Percentiles rank a stretch among this genome's conserved stretches.
Evolutionary conservation across 2,888 invertebrate genomes (phyloP).

Genomic region (Hedychridium roseum): DNA sequence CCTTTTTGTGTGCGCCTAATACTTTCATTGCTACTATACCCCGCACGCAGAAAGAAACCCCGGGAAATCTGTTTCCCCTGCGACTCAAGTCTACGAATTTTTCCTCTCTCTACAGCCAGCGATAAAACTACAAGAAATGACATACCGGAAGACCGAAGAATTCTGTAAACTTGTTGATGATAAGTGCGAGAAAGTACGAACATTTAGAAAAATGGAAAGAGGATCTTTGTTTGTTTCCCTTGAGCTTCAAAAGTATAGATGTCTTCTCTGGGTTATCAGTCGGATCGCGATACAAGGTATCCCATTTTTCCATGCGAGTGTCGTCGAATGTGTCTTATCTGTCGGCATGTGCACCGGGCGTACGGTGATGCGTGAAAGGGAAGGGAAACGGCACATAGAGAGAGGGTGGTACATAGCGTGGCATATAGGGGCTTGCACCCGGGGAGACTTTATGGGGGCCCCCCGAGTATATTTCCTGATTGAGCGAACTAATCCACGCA

Average conservation of each 20-base stretch:
- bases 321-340: conserved; percentile 31
- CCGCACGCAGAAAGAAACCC: neutral
- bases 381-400: conserved; percentile 32
- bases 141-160: too few species aligned
- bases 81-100: neutral
- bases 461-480: conserved; percentile 58
- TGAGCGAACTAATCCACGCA: conserved; percentile 61
- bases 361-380: conserved; percentile 32
- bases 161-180: too few species aligned
- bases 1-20: neutral
- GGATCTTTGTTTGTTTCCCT: too few species aligned
- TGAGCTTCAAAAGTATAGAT: too few species aligned
- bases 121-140: too few species aligned
- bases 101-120: neutral
- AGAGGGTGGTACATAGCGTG: conserved; percentile 34
- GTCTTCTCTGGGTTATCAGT: too few species aligned
- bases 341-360: conserved; percentile 24
- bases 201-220: too few species aligned
- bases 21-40: too few species aligned
- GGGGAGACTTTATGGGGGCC: conserved; percentile 54
- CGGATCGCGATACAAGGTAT: conserved; percentile 21
- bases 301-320: neutral
- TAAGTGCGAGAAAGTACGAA: too few species aligned
- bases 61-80: neutral
- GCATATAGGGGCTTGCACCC: conserved; percentile 49